Evolutionary conservation across 2,797 vertebrate genomes (phyloP).

Genomic region (Hirundo rustica): DNA sequence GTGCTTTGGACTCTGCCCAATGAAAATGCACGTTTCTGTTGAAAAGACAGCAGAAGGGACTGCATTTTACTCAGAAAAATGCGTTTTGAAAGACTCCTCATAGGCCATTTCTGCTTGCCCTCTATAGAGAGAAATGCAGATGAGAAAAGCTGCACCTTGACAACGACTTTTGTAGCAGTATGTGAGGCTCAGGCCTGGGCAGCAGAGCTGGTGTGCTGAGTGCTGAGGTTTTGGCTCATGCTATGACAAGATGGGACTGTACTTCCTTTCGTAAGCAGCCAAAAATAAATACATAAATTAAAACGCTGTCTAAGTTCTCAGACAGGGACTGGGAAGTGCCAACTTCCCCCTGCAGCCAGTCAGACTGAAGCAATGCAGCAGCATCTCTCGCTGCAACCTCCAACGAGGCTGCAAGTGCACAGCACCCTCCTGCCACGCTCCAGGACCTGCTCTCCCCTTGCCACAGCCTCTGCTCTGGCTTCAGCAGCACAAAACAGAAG

Average conservation of each 20-base stretch:
- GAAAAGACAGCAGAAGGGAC: background rate
- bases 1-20: background rate
- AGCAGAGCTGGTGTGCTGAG: background rate
- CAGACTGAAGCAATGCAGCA: background rate
- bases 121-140: background rate
- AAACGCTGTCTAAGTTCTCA: conserved; percentile 15
- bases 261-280: conserved; percentile 26
- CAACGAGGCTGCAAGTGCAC: fast-evolving
- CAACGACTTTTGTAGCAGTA: background rate
- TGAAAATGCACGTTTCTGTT: background rate
- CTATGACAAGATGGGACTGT: background rate
- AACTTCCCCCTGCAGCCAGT: background rate
- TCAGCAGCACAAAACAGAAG: fast-evolving
- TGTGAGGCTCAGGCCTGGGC: background rate
- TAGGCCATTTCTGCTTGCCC: background rate
- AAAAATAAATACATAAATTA: conserved; percentile 27
- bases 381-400: background rate
- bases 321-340: conserved; percentile 35
- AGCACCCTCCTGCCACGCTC: background rate
- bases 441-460: background rate
- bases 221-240: background rate
- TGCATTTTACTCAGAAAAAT: background rate
- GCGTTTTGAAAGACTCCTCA: background rate
- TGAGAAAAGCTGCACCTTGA: background rate
- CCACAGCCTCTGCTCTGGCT: background rate